Evolutionary conservation across 2,797 vertebrate genomes (phyloP).

Genomic region (Mormyrops boulengeri): DNA sequence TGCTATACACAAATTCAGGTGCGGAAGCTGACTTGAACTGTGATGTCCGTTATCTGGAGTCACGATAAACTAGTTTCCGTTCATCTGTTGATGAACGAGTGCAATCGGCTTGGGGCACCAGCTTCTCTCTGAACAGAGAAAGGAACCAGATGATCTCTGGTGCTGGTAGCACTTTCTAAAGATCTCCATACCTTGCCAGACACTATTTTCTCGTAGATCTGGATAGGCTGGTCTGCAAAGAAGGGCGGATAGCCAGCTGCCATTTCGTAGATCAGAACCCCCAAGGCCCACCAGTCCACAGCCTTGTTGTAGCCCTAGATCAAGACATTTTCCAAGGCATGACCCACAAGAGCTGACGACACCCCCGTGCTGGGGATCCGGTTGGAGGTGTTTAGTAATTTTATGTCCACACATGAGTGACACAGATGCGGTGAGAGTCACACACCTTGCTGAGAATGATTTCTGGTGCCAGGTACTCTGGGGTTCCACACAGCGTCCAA

Average conservation of each 20-base stretch:
- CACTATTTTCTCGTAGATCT: conserved; percentile 99
- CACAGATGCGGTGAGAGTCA: background rate
- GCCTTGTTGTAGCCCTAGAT: conserved; percentile 97
- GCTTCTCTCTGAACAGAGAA: background rate
- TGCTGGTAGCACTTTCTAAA: background rate
- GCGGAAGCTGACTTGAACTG: background rate
- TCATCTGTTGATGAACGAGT: background rate
- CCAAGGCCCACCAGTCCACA: conserved; percentile 98
- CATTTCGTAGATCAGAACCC: conserved; percentile 98
- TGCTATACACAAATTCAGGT: background rate
- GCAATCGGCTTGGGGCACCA: background rate
- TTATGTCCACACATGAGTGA: background rate
- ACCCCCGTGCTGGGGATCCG: background rate
- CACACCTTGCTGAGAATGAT: conserved; percentile 98
- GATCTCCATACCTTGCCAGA: conserved; percentile 82
- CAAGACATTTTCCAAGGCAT: conserved; percentile 7
- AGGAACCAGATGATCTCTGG: background rate
- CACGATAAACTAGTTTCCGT: background rate
- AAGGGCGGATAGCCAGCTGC: conserved; percentile 97
- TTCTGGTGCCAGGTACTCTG: conserved; percentile 96
- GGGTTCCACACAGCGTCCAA: conserved; percentile 98
- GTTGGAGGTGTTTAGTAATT: background rate
- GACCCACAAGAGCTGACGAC: background rate
- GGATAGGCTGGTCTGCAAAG: conserved; percentile 98
- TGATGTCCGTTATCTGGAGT: background rate